phyloP scores from a whole-genome alignment of 2,113 vertebrate genomes.

The Rhadina sibilatrix region DNA sequence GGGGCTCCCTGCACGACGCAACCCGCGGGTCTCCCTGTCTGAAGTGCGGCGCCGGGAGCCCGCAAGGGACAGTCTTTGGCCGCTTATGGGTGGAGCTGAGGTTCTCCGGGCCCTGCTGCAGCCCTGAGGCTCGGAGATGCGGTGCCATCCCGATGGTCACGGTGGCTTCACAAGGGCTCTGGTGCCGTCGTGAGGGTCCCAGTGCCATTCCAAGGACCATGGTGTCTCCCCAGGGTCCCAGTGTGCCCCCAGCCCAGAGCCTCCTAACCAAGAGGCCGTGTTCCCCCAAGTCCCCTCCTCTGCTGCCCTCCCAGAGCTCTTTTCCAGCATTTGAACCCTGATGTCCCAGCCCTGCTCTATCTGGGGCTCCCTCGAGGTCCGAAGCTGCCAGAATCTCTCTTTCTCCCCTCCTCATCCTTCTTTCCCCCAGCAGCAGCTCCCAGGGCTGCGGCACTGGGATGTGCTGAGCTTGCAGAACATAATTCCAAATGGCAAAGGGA shows the following conservation, averaged over 20 bases:
- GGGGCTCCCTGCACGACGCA: neutral
- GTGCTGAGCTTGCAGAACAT: conserved; percentile 65
- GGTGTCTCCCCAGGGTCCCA: neutral
- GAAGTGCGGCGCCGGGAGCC: neutral
- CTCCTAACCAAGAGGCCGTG: rapidly evolving
- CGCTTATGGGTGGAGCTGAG: neutral
- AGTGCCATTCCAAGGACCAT: neutral
- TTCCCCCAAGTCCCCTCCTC: too few relatives aligned
- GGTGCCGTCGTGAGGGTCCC: neutral
- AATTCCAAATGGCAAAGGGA: conserved; percentile 70
- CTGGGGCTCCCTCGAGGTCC: rapidly evolving
- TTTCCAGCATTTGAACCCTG: rapidly evolving
- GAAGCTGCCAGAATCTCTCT: rapidly evolving
- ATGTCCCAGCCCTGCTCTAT: neutral
- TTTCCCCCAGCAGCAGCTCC: neutral
- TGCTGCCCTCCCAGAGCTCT: neutral
- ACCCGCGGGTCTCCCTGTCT: too few relatives aligned
- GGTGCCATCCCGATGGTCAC: rapidly evolving
- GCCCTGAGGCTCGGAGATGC: too few relatives aligned
- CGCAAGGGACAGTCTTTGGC: neutral
- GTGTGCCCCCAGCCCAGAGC: rapidly evolving
- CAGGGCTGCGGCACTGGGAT: neutral
- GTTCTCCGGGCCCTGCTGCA: neutral
- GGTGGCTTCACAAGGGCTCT: neutral
- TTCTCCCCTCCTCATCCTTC: neutral